Conservation (phyloP, 2,888 invertebrate genomes). For the Liodrosophila aerea region DNA sequence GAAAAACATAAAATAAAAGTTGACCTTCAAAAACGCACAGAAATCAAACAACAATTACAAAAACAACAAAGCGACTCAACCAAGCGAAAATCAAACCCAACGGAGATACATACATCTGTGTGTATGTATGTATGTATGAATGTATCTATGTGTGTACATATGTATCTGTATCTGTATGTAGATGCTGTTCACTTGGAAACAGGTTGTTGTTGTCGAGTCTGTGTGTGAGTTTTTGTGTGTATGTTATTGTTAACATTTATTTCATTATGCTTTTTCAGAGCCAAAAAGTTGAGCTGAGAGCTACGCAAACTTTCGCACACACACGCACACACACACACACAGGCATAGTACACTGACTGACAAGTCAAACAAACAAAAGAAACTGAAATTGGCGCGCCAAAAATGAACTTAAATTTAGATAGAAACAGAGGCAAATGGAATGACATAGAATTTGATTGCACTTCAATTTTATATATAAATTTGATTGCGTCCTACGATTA, state of each 20-base stretch:
- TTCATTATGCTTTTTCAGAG: conserved; percentile 63
- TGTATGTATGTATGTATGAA: conserved; percentile 9
- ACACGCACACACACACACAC: conserved; percentile 7
- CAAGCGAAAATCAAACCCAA: conserved; percentile 66
- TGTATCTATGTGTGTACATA: conserved; percentile 17
- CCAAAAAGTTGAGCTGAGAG: conserved; percentile 42
- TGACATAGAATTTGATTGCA: conserved; percentile 38
- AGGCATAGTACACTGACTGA: too few species aligned
- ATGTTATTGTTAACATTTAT: conserved; percentile 71
- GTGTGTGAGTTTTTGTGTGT: conserved; percentile 38
- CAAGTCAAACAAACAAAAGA: conserved; percentile 28
- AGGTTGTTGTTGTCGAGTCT: conserved; percentile 47
- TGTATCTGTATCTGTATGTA: conserved; percentile 27
- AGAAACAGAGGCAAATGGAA: conserved; percentile 4
- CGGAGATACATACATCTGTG: conserved; percentile 14
- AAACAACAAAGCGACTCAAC: conserved; percentile 58
- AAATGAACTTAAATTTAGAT: conserved; percentile 29
- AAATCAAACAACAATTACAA: conserved; percentile 65
- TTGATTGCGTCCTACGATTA: conserved; percentile 42
- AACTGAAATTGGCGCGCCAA: conserved; percentile 34
- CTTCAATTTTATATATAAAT: conserved; percentile 4
- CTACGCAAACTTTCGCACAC: conserved; percentile 56
- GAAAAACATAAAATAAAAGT: conserved; percentile 61
- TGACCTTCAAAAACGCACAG: conserved; percentile 75
- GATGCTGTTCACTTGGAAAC: conserved; percentile 62